phyloP scores from a whole-genome alignment of 2,888 invertebrate species.

The Gibbula magus region DNA sequence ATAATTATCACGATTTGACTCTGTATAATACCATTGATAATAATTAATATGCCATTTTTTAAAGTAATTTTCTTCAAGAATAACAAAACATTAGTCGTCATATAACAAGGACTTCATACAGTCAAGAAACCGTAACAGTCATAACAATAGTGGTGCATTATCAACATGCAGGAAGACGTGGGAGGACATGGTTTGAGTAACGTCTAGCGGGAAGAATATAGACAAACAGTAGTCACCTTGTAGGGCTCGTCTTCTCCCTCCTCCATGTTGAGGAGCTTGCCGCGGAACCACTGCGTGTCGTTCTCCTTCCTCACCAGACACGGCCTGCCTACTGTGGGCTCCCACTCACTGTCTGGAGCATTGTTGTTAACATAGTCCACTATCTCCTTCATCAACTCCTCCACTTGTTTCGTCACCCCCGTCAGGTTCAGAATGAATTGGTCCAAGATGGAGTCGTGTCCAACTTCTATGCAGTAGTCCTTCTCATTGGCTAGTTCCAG shows the following conservation, averaged over 20 bases:
- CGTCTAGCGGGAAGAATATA: no score
- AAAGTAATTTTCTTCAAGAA: no score
- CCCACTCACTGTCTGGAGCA: conserved; percentile 73
- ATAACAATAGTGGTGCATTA: no score
- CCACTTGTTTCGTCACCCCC: conserved; percentile 20
- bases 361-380: conserved; percentile 36
- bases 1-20: no score
- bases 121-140: no score
- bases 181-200: no score
- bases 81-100: no score
- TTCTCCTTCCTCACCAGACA: conserved; percentile 78
- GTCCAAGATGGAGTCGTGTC: background rate
- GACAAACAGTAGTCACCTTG: background rate
- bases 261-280: background rate
- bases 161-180: no score
- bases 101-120: no score
- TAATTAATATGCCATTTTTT: no score
- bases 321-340: conserved; percentile 79
- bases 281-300: background rate
- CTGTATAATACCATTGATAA: no score
- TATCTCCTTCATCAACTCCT: conserved; percentile 35
- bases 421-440: background rate
- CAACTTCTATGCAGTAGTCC: background rate
- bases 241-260: background rate
- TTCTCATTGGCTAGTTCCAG: background rate